phyloP scores from a whole-genome alignment of 2,888 invertebrate species.

The Tuta absoluta region DNA sequence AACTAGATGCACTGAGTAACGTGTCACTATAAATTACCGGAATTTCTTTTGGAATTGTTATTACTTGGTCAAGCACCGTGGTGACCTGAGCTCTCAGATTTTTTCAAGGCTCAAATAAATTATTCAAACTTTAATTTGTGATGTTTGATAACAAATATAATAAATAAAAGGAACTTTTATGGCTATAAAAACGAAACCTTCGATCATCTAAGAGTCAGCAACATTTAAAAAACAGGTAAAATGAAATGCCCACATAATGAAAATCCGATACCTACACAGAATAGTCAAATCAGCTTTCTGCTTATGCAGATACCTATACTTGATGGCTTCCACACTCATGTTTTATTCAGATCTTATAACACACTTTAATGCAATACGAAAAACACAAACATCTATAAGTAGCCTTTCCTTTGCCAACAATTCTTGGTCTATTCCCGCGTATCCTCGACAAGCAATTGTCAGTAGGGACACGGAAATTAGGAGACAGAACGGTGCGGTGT shows the following conservation, averaged over 20 bases:
- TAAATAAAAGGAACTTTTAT: no score
- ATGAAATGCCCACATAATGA: no score
- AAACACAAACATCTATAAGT: not conserved
- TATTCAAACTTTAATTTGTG: no score
- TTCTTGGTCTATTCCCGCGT: slow-evolving; percentile 5
- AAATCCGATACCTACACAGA: no score
- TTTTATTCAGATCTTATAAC: no score
- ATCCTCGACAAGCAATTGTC: slow-evolving; percentile 1
- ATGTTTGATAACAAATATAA: no score
- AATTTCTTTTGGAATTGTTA: slow-evolving; percentile 20
- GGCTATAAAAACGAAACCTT: no score
- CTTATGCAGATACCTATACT: no score
- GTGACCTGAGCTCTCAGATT: slow-evolving; percentile 5
- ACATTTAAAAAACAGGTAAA: no score
- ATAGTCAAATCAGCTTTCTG: no score
- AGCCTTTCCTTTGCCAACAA: not conserved
- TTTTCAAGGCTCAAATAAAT: not conserved
- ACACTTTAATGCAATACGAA: not conserved
- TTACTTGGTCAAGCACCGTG: slow-evolving; percentile 18
- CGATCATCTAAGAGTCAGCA: no score
- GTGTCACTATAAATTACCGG: slow-evolving; percentile 32
- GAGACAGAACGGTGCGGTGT: slow-evolving; percentile 50
- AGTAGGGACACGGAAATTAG: slow-evolving; percentile 46
- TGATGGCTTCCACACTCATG: no score
- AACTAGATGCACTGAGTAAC: slow-evolving; percentile 77